A percentile compares a stretch with the other conserved stretches of the same genome.
Conservation (phyloP, 1,140 invertebrate species). For the Amyelois transitella region DNA sequence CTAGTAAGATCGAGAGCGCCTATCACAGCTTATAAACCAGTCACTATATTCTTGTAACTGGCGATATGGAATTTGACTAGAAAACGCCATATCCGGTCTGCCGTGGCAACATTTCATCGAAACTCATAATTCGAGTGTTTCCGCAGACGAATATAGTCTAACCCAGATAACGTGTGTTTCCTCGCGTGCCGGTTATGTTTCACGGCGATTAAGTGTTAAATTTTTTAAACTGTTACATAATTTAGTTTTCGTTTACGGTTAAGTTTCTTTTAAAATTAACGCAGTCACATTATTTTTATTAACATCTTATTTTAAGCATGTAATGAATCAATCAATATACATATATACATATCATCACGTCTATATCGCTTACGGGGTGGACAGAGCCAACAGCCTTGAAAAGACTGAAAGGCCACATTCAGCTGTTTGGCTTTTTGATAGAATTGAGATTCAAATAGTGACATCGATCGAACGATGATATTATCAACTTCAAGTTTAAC, state of each 20-base stretch:
- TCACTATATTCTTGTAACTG: background rate
- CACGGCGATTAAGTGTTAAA: constrained; percentile 1
- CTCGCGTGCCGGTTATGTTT: constrained; percentile 18
- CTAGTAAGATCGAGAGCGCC: background rate
- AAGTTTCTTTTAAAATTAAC: too few relatives aligned
- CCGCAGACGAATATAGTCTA: constrained; percentile 56
- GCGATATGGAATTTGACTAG: constrained; percentile 10
- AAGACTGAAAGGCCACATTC: too few relatives aligned
- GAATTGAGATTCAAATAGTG: too few relatives aligned
- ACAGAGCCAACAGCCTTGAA: too few relatives aligned
- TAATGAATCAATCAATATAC: too few relatives aligned
- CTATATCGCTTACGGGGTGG: too few relatives aligned
- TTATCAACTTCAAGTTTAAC: too few relatives aligned
- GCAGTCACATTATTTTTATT: background rate
- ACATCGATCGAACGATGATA: too few relatives aligned
- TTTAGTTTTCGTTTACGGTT: background rate
- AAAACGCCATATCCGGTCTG: constrained; percentile 22
- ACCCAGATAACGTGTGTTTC: constrained; percentile 44
- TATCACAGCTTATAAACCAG: background rate
- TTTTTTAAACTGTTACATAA: background rate
- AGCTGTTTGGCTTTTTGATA: too few relatives aligned
- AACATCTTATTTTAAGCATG: too few relatives aligned
- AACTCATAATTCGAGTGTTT: constrained; percentile 68
- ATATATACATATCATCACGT: too few relatives aligned
- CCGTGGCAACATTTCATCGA: constrained; percentile 55